A percentile compares a stretch with the other conserved stretches of the same genome.
Conservation (phyloP, 2,888 invertebrate species). For the Torymus auratus region DNA sequence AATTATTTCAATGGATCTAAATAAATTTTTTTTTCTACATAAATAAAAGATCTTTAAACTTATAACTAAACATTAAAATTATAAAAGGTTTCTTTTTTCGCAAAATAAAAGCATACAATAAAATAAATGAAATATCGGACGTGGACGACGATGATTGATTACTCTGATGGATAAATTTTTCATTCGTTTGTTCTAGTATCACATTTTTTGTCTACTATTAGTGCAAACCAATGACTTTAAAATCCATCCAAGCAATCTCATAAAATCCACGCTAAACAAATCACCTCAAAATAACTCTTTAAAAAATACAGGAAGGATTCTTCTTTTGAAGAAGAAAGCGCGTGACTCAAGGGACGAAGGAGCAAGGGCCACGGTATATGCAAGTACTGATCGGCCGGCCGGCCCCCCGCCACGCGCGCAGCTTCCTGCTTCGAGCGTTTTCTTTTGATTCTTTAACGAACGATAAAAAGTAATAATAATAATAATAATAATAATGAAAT, state of each 20-base stretch:
- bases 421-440: slow-evolving; percentile 66
- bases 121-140: slow-evolving; percentile 20
- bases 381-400: slow-evolving; percentile 56
- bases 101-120: slow-evolving; percentile 41
- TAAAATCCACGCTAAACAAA: neutral
- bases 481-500: neutral
- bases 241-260: too few species aligned
- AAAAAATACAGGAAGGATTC: neutral
- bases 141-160: slow-evolving; percentile 10
- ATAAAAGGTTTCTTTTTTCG: slow-evolving; percentile 30
- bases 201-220: too few species aligned
- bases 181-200: too few species aligned
- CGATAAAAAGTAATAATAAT: neutral
- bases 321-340: slow-evolving; percentile 21
- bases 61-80: neutral
- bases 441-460: neutral
- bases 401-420: slow-evolving; percentile 72
- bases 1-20: slow-evolving; percentile 20
- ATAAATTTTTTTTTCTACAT: neutral
- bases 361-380: slow-evolving; percentile 45
- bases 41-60: slow-evolving; percentile 17
- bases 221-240: too few species aligned
- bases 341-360: slow-evolving; percentile 44
- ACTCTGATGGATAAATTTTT: neutral
- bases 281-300: neutral